These are phyloP conservation scores for Amphilophus citrinellus DNA, from an alignment of 2,113 vertebrate species.

Conservation along the genomic window DNA sequence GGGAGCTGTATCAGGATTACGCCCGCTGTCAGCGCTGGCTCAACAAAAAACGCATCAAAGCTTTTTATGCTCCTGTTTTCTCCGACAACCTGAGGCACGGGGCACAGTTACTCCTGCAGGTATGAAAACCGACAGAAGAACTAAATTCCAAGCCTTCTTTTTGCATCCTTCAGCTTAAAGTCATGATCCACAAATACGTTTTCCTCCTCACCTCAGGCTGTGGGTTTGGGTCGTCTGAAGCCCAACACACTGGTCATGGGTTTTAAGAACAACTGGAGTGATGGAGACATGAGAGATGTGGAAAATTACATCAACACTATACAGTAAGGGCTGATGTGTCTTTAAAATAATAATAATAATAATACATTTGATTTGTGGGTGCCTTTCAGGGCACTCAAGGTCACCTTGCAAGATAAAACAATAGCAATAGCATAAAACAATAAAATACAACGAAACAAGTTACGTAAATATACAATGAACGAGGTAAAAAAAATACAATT, in stretches of 20 bases:
- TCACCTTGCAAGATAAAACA: no score
- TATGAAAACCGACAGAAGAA: conserved; percentile 3
- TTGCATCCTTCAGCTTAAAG: neutral
- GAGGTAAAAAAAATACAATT: no score
- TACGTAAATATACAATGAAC: no score
- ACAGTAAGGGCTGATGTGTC: conserved; percentile 83
- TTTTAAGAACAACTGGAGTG: conserved; percentile 96
- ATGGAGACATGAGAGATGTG: conserved; percentile 91
- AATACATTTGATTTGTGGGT: no score
- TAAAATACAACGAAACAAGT: no score
- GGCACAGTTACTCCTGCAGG: conserved; percentile 93
- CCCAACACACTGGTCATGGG: conserved; percentile 95
- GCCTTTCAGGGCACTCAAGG: no score
- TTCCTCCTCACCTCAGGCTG: conserved; percentile 80
- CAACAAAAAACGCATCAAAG: conserved; percentile 92
- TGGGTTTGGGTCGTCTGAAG: conserved; percentile 93
- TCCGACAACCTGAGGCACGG: conserved; percentile 93
- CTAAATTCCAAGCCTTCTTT: neutral
- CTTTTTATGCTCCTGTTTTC: conserved; percentile 93
- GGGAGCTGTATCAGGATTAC: conserved; percentile 89
- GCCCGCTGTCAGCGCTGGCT: conserved; percentile 92
- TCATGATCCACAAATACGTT: rapidly evolving
- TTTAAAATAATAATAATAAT: neutral
- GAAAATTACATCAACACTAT: conserved; percentile 95
- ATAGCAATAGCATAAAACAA: no score